Conservation (phyloP, 2,797 vertebrate species). For the Propithecus perrieri region DNA sequence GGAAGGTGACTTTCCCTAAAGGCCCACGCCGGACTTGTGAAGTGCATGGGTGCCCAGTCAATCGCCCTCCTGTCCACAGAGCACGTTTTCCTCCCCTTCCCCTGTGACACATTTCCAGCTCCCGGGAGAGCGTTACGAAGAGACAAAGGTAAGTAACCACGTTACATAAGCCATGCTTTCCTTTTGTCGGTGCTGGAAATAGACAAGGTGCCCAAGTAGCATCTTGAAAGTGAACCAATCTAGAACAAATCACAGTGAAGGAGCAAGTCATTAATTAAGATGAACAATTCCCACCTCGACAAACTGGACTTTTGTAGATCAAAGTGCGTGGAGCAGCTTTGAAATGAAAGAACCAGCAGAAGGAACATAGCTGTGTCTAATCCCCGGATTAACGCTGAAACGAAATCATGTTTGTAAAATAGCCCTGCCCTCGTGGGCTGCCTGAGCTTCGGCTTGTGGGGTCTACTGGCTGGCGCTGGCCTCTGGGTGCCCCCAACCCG, state of each 20-base stretch:
- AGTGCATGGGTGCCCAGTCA: rapidly evolving
- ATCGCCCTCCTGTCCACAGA: rapidly evolving
- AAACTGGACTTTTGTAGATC: background rate
- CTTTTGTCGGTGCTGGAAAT: background rate
- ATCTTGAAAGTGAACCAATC: background rate
- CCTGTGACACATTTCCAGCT: rapidly evolving
- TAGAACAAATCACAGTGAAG: conserved; percentile 12
- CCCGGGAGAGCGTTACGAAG: background rate
- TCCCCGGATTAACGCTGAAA: background rate
- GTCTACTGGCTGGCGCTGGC: rapidly evolving
- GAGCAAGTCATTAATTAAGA: background rate
- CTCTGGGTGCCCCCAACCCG: background rate
- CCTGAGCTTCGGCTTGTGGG: background rate
- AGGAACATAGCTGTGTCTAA: background rate
- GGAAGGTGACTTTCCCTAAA: background rate
- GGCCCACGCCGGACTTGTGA: rapidly evolving
- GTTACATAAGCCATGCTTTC: rapidly evolving
- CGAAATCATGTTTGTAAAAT: background rate
- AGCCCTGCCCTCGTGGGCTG: background rate
- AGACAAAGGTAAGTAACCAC: rapidly evolving
- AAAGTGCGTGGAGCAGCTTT: background rate
- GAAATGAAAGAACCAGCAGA: background rate
- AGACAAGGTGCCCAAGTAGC: background rate
- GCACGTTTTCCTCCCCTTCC: background rate
- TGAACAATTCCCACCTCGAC: background rate